phyloP scores from a whole-genome alignment of 2,113 vertebrate species.

The Clinocottus analis region DNA sequence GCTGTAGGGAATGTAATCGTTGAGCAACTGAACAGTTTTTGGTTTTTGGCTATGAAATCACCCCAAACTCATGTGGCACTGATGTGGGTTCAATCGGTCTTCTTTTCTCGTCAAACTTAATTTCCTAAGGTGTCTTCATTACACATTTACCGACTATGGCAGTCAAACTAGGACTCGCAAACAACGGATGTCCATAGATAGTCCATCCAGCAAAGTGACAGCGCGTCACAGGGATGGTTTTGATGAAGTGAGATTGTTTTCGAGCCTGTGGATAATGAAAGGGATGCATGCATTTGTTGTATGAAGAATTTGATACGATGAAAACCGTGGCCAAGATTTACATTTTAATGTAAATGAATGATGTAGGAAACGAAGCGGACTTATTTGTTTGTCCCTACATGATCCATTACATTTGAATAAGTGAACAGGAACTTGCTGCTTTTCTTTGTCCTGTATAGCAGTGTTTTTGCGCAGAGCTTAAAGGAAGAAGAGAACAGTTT shows the following conservation, averaged over 20 bases:
- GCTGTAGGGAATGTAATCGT: conserved; percentile 22
- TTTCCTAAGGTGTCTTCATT: conserved; percentile 16
- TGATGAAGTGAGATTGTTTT: conserved; percentile 40
- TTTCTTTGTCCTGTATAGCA: conserved; percentile 22
- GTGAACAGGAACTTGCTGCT: conserved; percentile 65
- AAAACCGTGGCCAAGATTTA: conserved; percentile 64
- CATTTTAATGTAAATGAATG: conserved; percentile 83
- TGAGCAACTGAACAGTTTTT: not conserved
- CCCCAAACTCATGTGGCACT: conserved; percentile 14
- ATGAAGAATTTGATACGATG: conserved; percentile 67
- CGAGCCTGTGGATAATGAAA: conserved; percentile 64
- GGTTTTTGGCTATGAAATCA: not conserved
- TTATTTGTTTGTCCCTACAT: conserved; percentile 73
- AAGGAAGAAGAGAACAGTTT: not conserved
- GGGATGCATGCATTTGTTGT: conserved; percentile 56
- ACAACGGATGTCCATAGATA: not conserved
- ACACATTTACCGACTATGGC: conserved; percentile 9
- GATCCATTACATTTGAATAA: conserved; percentile 75
- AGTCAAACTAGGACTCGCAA: too few relatives aligned
- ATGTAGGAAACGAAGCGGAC: conserved; percentile 81
- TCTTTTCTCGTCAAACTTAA: conserved; percentile 13
- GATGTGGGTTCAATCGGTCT: conserved; percentile 23
- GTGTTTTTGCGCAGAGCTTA: not conserved
- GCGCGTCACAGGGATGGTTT: not conserved
- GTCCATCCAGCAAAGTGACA: not conserved